A percentile compares a stretch with the other conserved stretches of the same genome.
phyloP scores from a whole-genome alignment of 2,888 invertebrate species.

The Mythimna ferrago region DNA sequence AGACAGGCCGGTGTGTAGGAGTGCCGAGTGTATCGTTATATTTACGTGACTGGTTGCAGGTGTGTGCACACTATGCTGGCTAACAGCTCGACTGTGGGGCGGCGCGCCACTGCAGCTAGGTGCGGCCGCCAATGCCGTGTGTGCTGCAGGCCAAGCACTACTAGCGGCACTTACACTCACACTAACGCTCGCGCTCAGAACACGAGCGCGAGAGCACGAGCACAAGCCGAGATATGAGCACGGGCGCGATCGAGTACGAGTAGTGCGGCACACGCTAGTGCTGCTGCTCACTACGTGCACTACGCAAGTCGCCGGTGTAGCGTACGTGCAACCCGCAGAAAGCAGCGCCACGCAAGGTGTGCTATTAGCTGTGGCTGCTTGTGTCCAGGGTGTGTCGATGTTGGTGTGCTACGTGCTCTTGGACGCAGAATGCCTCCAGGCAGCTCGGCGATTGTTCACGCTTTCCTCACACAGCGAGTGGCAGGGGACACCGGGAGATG shows the following conservation, averaged over 20 bases:
- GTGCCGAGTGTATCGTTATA: background rate
- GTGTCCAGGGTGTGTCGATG: slow-evolving; percentile 89
- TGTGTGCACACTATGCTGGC: slow-evolving; percentile 92
- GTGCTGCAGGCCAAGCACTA: slow-evolving; percentile 92
- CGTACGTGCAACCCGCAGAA: slow-evolving; percentile 85
- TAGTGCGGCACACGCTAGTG: slow-evolving; percentile 81
- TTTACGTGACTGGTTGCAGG: slow-evolving; percentile 79
- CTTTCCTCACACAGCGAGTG: slow-evolving; percentile 83
- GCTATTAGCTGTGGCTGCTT: slow-evolving; percentile 78
- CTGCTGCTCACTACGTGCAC: slow-evolving; percentile 79
- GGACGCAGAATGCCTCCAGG: slow-evolving; percentile 89
- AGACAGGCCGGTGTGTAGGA: background rate
- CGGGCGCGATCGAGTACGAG: slow-evolving; percentile 73
- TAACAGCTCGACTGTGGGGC: slow-evolving; percentile 93
- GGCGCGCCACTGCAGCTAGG: slow-evolving; percentile 90
- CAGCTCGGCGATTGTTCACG: slow-evolving; percentile 79
- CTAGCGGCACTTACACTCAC: slow-evolving; percentile 93
- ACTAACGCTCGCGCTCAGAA: slow-evolving; percentile 86
- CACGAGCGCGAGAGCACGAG: slow-evolving; percentile 5
- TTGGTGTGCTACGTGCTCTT: slow-evolving; percentile 91
- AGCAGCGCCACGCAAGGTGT: slow-evolving; percentile 74
- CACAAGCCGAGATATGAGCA: slow-evolving; percentile 66
- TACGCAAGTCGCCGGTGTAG: slow-evolving; percentile 83
- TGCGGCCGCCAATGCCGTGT: slow-evolving; percentile 91
- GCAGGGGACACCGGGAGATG: slow-evolving; percentile 89